Base-by-base conservation (phyloP, 2,888 invertebrate genomes). In the Congeria kusceri region DNA sequence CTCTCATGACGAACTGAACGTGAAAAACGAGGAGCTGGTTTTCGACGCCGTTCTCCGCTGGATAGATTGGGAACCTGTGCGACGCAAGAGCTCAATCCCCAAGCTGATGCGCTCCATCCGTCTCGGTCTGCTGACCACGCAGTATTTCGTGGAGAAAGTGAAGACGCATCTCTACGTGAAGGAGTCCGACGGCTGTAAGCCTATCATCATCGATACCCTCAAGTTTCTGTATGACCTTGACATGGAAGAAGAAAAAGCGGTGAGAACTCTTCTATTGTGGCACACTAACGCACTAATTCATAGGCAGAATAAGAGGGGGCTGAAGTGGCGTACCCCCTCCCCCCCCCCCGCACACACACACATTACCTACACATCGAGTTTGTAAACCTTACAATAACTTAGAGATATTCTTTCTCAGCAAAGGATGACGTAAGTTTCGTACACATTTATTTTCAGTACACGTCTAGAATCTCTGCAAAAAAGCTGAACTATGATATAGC, bases 201-300 rank as follows among this genome's bases (percentile, higher is more conserved):
- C 98, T 0, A 95, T 98, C 83, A 96, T 98, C 81, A 97, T 98
- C 46, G 97, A 98, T 93, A 97, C 98, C 0, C 94, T 98, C 49
- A 97, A 97, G 92, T 98, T 98, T 93, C 95, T 98, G 61, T 98
- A 98, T 94, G 98, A 98, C 92, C 94, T 98, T 91, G 98, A 98
- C 94, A 97, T 97, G 95, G 97, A 97, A 80, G 95, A 95, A 91
- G 96, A 94, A 64, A 94, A 96, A 91, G 96, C 97, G 32, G 71
- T 62, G 27, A 53, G 53, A 23, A 9, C 9, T 7, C 9, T 13
- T 9, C 13, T 15, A 13, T 39, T 5, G 39, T 39, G 1, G 39
- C 39, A 13, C 15, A 7, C 15, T 13, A 15, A 39, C 15, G 4
- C 15, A 13, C 9, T 3, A 3, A n/a, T 39, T n/a, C n/a, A n/a